These are phyloP conservation scores for Agrochola litura DNA, from an alignment of 2,888 invertebrate genomes.

Conservation along the genomic window DNA sequence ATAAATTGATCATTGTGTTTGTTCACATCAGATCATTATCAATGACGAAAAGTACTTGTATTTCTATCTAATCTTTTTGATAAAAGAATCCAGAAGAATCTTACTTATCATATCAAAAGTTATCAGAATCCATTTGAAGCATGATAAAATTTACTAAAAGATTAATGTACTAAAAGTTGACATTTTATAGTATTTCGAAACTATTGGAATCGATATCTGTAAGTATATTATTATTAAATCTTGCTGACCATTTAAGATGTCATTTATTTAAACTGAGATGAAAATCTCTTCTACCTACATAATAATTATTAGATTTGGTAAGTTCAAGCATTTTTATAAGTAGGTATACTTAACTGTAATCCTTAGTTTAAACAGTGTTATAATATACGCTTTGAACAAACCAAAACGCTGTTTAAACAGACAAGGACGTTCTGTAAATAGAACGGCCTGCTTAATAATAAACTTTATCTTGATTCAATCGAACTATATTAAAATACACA, in stretches of 20 bases:
- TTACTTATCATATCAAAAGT: slow-evolving; percentile 32
- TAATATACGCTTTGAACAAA: slow-evolving; percentile 7
- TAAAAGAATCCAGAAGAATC: slow-evolving; percentile 44
- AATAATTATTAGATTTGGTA: not conserved
- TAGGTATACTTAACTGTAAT: not conserved
- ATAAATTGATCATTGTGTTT: slow-evolving; percentile 7
- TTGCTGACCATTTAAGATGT: not conserved
- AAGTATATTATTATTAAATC: not conserved
- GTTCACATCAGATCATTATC: not conserved
- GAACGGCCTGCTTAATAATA: slow-evolving; percentile 47
- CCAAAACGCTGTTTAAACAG: slow-evolving; percentile 14
- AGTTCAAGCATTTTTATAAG: not conserved
- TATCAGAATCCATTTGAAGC: slow-evolving; percentile 34
- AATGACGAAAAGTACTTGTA: slow-evolving; percentile 19
- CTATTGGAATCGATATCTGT: not conserved
- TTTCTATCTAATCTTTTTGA: slow-evolving; percentile 39
- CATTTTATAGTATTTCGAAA: slow-evolving; percentile 34
- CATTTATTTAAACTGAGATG: not conserved
- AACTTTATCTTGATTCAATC: slow-evolving; percentile 61
- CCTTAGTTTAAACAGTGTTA: not conserved
- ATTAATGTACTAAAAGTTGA: not conserved
- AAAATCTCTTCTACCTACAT: not conserved
- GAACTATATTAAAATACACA: slow-evolving; percentile 61
- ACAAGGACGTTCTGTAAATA: slow-evolving; percentile 53
- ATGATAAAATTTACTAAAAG: slow-evolving; percentile 7